Base-by-base conservation (phyloP, 2,888 invertebrate genomes). In the Archaeoteleia sp. region DNA sequence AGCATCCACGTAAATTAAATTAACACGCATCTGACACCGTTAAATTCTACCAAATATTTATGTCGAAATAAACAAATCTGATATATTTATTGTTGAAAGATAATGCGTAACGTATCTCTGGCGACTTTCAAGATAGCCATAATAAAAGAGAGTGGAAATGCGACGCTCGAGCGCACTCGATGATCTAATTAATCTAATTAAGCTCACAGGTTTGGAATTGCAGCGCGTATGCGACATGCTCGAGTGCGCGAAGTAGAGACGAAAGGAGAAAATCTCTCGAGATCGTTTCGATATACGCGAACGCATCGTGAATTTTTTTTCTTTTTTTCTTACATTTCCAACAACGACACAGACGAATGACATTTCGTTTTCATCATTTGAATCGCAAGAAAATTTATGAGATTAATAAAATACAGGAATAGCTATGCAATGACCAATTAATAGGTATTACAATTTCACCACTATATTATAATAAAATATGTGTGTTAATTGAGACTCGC, bases 131-230 rank as follows among this genome's bases (percentile, higher is more conserved):
- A 62, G 58, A 58, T 49, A 53, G 37, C 34, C 10, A 39, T 55
- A 53, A 57, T 49, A 62, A 67, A 67, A 53, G 55, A 49, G 54
- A 49, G 32, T 27, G 25, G 51, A 57, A 62, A 51, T 8, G 57
- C 40, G 63, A 63, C 55, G 67, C 67, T 67, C 55, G 58, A 62
- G 67, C 58, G 48, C 68, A 45, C 58, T 48, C 58, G 60, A 65
- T 77, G 73, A 78, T 80, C 75, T 82, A 81, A 82, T 82, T 81
- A 81, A 82, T 79, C 79, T 78, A 80, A 82, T 82, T 82, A 81
- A 82, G 74, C 71, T 70, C 71, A 66, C 73, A 63, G 71, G 72
- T 65, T 70, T 63, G 57, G 39, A 57, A 65, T 57, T 57, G 70
- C 67, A 35, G 58, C 54, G 45, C 69, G 63, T 60, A 65, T 40